phyloP scores from a whole-genome alignment of 2,113 vertebrate species.

The Ptilorrhoa leucosticta region DNA sequence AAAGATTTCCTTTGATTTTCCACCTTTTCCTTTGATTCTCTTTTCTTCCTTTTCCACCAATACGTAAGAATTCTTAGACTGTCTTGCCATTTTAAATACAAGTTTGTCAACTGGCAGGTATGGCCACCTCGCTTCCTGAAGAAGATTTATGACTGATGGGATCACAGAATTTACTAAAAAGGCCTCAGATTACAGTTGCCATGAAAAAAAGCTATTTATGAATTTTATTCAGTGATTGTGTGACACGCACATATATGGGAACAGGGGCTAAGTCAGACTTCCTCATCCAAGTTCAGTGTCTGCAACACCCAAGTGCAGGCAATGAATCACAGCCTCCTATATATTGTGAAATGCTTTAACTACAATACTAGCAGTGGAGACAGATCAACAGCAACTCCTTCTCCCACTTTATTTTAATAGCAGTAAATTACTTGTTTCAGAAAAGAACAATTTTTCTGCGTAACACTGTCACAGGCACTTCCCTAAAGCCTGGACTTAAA shows the following conservation, averaged over 20 bases:
- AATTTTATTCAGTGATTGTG: neutral
- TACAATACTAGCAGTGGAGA: neutral
- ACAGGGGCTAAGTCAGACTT: neutral
- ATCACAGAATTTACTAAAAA: neutral
- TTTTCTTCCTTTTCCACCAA: too few relatives aligned
- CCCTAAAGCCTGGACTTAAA: neutral
- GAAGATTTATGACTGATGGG: neutral
- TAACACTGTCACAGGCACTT: neutral
- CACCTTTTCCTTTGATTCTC: too few relatives aligned
- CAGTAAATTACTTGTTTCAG: neutral
- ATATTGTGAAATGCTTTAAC: neutral
- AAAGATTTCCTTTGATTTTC: too few relatives aligned
- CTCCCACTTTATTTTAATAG: neutral
- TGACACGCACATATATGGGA: neutral
- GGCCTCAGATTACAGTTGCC: neutral
- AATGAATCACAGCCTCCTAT: neutral
- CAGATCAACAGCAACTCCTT: neutral
- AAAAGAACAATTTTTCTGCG: neutral
- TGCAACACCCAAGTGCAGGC: neutral
- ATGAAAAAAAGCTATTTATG: neutral
- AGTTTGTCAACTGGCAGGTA: neutral
- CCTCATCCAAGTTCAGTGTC: neutral
- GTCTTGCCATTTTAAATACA: neutral
- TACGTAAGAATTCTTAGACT: neutral
- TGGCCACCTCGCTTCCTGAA: fast-evolving